Evolutionary conservation across 1,140 invertebrate species (phyloP).

Genomic region (Choristoneura fumiferana): DNA sequence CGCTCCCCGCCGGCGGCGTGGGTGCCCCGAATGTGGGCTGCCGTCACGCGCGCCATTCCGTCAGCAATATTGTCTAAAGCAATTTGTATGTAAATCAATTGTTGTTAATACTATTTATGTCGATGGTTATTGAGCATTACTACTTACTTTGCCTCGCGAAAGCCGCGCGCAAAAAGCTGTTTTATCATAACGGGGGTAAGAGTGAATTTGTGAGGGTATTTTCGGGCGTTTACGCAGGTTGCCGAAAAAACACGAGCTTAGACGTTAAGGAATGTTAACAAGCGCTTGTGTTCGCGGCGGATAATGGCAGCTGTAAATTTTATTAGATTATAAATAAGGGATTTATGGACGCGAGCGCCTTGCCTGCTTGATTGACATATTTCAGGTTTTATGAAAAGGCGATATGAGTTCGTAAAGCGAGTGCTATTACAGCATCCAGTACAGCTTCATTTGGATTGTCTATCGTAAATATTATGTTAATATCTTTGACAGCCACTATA

Average conservation of each 20-base stretch:
- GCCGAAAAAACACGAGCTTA: constrained; percentile 53
- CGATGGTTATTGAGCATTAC: constrained; percentile 74
- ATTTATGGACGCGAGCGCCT: constrained; percentile 43
- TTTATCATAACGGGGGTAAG: constrained; percentile 23
- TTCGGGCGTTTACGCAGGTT: constrained; percentile 28
- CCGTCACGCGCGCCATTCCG: constrained; percentile 71
- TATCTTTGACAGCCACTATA: too few relatives aligned
- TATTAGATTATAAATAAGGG: constrained; percentile 68
- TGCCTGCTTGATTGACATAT: constrained; percentile 40
- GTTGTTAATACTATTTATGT: constrained; percentile 77
- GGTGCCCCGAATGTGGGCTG: constrained; percentile 44
- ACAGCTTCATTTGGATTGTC: too few relatives aligned
- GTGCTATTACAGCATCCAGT: too few relatives aligned
- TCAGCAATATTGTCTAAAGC: constrained; percentile 77
- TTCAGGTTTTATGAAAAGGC: neutral
- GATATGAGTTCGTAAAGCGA: neutral
- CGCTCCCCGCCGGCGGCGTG: constrained; percentile 25
- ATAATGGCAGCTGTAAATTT: constrained; percentile 61
- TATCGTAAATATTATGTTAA: too few relatives aligned
- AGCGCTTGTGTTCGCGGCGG: constrained; percentile 40
- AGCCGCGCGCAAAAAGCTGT: constrained; percentile 27
- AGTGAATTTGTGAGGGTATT: constrained; percentile 16
- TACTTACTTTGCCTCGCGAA: constrained; percentile 54
- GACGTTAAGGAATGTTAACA: constrained; percentile 68
- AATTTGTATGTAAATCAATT: constrained; percentile 78